Evolutionary conservation across 2,797 vertebrate genomes (phyloP), one percentile per base, ranked within the genome.

Genomic region (Nasua narica): DNA sequence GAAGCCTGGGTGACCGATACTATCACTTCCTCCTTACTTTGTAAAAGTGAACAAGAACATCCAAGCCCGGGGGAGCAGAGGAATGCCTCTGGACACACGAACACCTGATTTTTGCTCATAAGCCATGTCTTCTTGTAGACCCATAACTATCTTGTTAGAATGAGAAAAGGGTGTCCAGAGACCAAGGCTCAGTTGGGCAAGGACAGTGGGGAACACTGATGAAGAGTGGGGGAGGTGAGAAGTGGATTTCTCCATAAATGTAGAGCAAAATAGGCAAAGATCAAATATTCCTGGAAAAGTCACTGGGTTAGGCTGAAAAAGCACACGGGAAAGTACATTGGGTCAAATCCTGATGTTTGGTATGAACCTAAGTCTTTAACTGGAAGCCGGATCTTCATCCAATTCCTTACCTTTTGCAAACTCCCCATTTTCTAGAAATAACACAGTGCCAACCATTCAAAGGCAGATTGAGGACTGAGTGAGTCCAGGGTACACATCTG

Each of bases 21-120:
- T 6, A 1, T 5, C 14, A 19, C 19, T 9, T 43, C 15, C 14
- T 25, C 8, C 15, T 25, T 18, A 70, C 18, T 79, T 35, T 4
- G 48, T 7, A 25, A 32, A 29, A 27, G 19, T 10, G 10, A 25
- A 54, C 23, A 15, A 54, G 23, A 25, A 54, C 32, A 58, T 32
- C 16, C 35, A 14, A 88, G 27, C 15, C 15, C 7, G 58, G 35
- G 67, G 35, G 11, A 46, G 32, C 35, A 6, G 67, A 65, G 56
- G 32, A 60, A 9, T 32, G n/a, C 3, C 5, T 23, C 2, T 4
- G 1, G 4, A 27, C 14, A 4, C 4, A 9, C 0, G 8, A 23
- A 16, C 18, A 2, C 23, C 46, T 10, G 62, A 43, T 25, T 10
- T 15, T 16, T 21, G 13, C 43, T 62, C 43, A 60, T 29, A 86